A percentile compares a stretch with the other conserved stretches of the same genome.
Evolutionary conservation across 1,140 invertebrate genomes (phyloP).

Genomic region (Amphibalanus amphitrite): DNA sequence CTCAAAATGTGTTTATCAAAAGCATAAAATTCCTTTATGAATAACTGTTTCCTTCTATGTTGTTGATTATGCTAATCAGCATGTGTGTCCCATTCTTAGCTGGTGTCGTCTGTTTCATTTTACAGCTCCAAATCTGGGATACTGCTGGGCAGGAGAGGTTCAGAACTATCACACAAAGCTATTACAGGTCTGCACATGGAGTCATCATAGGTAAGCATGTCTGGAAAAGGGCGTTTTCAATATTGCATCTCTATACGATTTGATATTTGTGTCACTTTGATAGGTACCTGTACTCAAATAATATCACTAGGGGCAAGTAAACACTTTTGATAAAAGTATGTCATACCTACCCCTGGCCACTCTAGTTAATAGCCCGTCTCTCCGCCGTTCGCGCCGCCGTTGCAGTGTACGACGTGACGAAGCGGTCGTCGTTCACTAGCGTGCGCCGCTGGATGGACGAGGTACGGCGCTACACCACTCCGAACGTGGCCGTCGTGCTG

Average conservation of each 20-base stretch:
- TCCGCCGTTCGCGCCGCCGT: neutral
- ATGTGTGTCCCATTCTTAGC: no score
- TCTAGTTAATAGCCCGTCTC: neutral
- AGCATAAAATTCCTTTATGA: no score
- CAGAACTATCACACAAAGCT: constrained; percentile 39
- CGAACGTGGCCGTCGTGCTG: constrained; percentile 69
- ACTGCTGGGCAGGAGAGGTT: constrained; percentile 41
- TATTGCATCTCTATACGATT: constrained; percentile 37
- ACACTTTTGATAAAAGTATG: no score
- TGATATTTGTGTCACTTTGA: no score
- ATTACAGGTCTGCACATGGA: constrained; percentile 40
- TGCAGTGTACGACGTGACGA: constrained; percentile 83
- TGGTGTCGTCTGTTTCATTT: no score
- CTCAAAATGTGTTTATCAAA: no score
- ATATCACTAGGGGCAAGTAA: no score
- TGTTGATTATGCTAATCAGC: no score
- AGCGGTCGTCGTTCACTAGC: constrained; percentile 69
- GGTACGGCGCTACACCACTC: constrained; percentile 75
- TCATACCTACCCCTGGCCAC: neutral
- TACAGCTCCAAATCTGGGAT: constrained; percentile 60
- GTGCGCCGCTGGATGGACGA: constrained; percentile 87
- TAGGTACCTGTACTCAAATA: no score
- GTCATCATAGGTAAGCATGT: constrained; percentile 29
- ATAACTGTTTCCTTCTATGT: no score
- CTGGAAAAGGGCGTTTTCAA: no score